These are phyloP conservation scores for Psettodes erumei DNA, from an alignment of 2,113 vertebrate species.

Conservation along the genomic window DNA sequence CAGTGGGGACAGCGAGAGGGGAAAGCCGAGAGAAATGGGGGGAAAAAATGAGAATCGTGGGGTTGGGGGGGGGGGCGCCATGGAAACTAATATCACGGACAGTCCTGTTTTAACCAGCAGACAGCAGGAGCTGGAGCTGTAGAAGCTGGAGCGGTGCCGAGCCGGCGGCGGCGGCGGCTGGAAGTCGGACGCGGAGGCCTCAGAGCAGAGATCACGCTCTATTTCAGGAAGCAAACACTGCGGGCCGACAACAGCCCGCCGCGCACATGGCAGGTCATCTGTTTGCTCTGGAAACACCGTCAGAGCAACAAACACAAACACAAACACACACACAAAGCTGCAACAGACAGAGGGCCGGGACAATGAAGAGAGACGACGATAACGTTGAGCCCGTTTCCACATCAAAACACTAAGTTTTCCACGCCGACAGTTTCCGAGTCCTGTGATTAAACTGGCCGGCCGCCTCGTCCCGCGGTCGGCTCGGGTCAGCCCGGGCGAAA, in stretches of 20 bases:
- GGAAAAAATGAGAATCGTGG: slow-evolving; percentile 40
- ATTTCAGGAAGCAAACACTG: slow-evolving; percentile 57
- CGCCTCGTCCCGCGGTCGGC: slow-evolving; percentile 15
- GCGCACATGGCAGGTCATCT: slow-evolving; percentile 54
- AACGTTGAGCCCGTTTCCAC: slow-evolving; percentile 1
- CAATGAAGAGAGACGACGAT: background rate
- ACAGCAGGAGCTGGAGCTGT: background rate
- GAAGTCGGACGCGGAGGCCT: slow-evolving; percentile 42
- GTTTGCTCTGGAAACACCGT: slow-evolving; percentile 50
- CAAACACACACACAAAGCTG: background rate
- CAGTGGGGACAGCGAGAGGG: slow-evolving; percentile 46
- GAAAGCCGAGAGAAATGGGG: slow-evolving; percentile 37
- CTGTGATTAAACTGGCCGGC: slow-evolving; percentile 15
- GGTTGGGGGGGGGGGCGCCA: background rate
- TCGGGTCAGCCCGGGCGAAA: slow-evolving; percentile 11
- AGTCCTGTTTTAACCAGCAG: slow-evolving; percentile 7
- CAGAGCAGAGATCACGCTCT: slow-evolving; percentile 50
- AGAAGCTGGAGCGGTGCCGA: background rate
- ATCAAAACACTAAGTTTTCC: slow-evolving; percentile 17
- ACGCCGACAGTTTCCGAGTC: slow-evolving; percentile 1
- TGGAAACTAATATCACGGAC: slow-evolving; percentile 48
- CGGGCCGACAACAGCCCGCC: slow-evolving; percentile 50
- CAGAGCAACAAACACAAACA: slow-evolving; percentile 21
- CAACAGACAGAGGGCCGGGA: slow-evolving; percentile 5
- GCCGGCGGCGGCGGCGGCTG: slow-evolving; percentile 20